A percentile compares a stretch with the other conserved stretches of the same genome.
phyloP scores from a whole-genome alignment of 1,140 invertebrate species.

The Bombus difficillimus region DNA sequence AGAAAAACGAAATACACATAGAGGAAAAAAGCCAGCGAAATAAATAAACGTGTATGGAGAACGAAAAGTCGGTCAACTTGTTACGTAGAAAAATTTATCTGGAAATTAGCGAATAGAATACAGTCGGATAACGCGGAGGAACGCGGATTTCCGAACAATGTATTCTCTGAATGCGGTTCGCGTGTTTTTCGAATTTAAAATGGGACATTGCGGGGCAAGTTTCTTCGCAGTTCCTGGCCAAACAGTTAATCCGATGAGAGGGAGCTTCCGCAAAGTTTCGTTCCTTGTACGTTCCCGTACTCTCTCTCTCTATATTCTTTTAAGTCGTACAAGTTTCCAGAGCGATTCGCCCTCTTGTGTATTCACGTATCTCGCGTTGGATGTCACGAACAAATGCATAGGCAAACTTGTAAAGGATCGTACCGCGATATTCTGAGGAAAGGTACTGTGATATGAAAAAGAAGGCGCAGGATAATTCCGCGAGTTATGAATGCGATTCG shows the following conservation, averaged over 20 bases:
- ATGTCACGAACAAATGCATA: constrained; percentile 5
- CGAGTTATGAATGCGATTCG: neutral
- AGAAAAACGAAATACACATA: neutral
- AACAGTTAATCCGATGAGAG: constrained; percentile 48
- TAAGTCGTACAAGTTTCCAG: constrained; percentile 40
- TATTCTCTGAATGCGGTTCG: neutral
- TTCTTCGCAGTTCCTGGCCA: constrained; percentile 22
- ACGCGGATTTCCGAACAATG: neutral
- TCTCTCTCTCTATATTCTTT: constrained; percentile 33
- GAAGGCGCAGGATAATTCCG: neutral
- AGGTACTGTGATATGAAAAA: neutral
- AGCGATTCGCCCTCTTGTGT: neutral
- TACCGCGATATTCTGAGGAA: neutral
- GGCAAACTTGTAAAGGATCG: constrained; percentile 8
- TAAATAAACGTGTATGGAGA: neutral
- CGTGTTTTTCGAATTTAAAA: constrained; percentile 31
- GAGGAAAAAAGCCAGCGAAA: neutral
- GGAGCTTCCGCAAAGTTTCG: constrained; percentile 19
- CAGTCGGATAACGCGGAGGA: neutral
- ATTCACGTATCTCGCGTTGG: constrained; percentile 16
- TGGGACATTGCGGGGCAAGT: constrained; percentile 13
- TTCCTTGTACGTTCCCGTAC: neutral
- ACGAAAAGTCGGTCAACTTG: neutral
- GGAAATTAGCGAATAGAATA: neutral
- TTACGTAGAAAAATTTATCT: neutral